phyloP scores from a whole-genome alignment of 2,113 vertebrate genomes.

The Notarius lentiginosus region DNA sequence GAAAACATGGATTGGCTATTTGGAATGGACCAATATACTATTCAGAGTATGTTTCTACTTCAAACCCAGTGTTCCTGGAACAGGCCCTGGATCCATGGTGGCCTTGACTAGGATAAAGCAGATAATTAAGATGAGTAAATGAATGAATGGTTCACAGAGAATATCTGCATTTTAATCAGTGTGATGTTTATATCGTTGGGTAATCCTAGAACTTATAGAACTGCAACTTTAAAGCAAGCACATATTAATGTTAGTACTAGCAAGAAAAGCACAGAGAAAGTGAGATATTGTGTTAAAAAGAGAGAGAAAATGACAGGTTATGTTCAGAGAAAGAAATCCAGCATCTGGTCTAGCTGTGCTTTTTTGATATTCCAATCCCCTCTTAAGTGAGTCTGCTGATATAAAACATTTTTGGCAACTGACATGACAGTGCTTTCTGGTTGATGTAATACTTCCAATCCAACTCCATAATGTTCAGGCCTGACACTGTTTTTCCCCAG shows the following conservation, averaged over 20 bases:
- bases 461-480: slow-evolving; percentile 49
- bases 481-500: slow-evolving; percentile 55
- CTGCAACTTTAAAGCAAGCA: background rate
- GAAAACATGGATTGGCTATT: background rate
- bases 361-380: slow-evolving; percentile 44
- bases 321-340: slow-evolving; percentile 21
- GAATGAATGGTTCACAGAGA: background rate
- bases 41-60: background rate
- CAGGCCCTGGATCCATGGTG: background rate
- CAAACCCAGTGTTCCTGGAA: background rate
- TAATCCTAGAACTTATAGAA: background rate
- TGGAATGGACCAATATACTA: background rate
- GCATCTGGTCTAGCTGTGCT: slow-evolving; percentile 36
- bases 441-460: slow-evolving; percentile 54
- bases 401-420: slow-evolving; percentile 51
- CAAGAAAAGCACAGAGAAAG: slow-evolving; percentile 1
- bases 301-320: background rate
- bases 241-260: background rate
- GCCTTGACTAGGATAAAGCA: background rate
- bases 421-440: slow-evolving; percentile 53
- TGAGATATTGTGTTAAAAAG: background rate
- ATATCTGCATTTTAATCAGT: background rate
- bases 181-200: background rate
- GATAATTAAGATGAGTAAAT: background rate
- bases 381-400: slow-evolving; percentile 63